These are phyloP conservation scores for Phylloscopus whistleri DNA, from an alignment of 2,113 vertebrate species.

Conservation along the genomic window DNA sequence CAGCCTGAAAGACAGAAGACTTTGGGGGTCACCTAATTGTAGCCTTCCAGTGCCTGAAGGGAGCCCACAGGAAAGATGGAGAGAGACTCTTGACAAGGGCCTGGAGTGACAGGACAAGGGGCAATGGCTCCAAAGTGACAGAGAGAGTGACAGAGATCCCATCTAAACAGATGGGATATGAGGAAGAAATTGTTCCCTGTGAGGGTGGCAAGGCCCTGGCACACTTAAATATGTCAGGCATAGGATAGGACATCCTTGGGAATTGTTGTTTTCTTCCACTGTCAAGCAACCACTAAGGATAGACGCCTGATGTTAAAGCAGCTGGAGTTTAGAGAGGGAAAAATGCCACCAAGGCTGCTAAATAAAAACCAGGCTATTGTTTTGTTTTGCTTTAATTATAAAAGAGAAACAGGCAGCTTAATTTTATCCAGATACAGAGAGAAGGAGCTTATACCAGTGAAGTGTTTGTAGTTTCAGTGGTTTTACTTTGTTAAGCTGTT, in stretches of 20 bases:
- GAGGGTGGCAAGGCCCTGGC: neutral
- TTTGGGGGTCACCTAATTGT: neutral
- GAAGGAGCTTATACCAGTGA: neutral
- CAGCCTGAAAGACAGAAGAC: fast-evolving
- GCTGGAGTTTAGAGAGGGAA: neutral
- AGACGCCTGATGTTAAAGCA: neutral
- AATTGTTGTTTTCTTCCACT: neutral
- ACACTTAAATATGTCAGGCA: neutral
- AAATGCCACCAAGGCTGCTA: neutral
- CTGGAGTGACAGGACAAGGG: no score
- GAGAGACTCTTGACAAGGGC: no score
- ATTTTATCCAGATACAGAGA: neutral
- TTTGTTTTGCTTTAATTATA: neutral
- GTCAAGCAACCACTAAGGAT: neutral
- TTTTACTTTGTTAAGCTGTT: neutral
- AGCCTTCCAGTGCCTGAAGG: fast-evolving
- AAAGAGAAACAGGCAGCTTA: neutral
- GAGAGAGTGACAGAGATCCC: no score
- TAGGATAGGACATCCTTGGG: neutral
- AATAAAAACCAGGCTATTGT: neutral
- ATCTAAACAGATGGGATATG: no score
- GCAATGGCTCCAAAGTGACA: no score
- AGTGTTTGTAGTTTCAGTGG: neutral
- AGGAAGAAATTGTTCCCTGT: no score
- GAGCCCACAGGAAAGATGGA: no score